Percentiles rank a stretch among this genome's conserved stretches.
phyloP scores from a whole-genome alignment of 2,797 vertebrate genomes.

The Sebastes cheni region DNA sequence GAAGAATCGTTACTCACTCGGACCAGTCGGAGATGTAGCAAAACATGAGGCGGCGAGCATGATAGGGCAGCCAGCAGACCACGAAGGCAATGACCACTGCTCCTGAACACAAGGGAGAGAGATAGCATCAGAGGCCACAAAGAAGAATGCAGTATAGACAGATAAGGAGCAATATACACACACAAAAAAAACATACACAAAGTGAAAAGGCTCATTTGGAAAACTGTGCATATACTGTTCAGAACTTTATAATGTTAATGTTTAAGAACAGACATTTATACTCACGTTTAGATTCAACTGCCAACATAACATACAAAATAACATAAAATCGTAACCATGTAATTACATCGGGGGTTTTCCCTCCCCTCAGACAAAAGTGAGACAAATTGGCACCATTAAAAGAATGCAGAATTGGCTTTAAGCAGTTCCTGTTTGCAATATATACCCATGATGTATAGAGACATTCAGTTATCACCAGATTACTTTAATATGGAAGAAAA shows the following conservation, averaged over 20 bases:
- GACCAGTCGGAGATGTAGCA: conserved; percentile 93
- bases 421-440: background rate
- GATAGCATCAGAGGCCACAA: background rate
- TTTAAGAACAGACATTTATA: background rate
- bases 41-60: conserved; percentile 94
- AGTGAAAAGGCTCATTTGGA: background rate
- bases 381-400: background rate
- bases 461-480: background rate
- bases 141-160: background rate
- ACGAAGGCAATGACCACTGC: conserved; percentile 95
- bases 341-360: background rate
- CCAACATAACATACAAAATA: background rate
- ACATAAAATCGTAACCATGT: background rate
- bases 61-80: conserved; percentile 97
- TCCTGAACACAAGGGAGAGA: conserved; percentile 75
- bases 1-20: conserved; percentile 84
- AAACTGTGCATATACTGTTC: background rate
- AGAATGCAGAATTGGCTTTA: background rate
- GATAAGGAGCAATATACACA: background rate
- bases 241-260: too few relatives aligned
- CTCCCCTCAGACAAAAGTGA: background rate
- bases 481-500: background rate
- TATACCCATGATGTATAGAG: background rate
- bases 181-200: background rate
- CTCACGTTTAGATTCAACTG: background rate